Evolutionary conservation across 2,888 invertebrate species (phyloP), one percentile per base, ranked within the genome.

Genomic region (Lycia hirtaria): DNA sequence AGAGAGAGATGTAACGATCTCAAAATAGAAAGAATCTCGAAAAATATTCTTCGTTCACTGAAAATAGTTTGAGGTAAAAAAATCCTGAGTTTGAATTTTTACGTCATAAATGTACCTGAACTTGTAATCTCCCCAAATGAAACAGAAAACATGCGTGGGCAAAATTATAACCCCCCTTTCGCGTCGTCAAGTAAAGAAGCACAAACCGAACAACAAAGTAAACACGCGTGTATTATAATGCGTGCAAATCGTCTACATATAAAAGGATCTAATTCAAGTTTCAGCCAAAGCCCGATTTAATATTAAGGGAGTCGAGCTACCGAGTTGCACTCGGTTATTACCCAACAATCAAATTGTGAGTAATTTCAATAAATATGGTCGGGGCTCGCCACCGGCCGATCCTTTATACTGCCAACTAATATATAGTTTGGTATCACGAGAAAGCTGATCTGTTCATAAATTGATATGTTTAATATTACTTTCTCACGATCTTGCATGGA

Each of bases 381-480:
- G 77, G 69, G 72, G 64, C 70, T 84, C 80, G 43, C 57, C 52
- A 48, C 14, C 41, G 57, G 83, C 76, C 76, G 73, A 71, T 78
- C 84, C 84, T 85, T 86, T 88, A 86, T 85, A 85, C 85, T 76
- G 79, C 78, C 80, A 75, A 84, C 87, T 92, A 90, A 92, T 91
- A 87, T 81, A 90, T 86, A 86, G 91, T 88, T 87, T 75, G 77
- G 77, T 68, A 83, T 88, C 91, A 91, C 91, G 91, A 90, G 91
- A 90, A 89, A 91, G 89, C 87, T 68, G 85, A 82, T 83, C 84
- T 40, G 82, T 76, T 73, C 76, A 75, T 78, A 89, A 90, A 91
- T 92, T 88, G 90, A 91, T 90, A 89, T 90, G 88, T 90, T 88
- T 90, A 90, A 85, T 84, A 85, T 83, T 83, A 88, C 90, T 90